phyloP scores from a whole-genome alignment of 2,113 vertebrate genomes.

The Aspiorhynchus laticeps region DNA sequence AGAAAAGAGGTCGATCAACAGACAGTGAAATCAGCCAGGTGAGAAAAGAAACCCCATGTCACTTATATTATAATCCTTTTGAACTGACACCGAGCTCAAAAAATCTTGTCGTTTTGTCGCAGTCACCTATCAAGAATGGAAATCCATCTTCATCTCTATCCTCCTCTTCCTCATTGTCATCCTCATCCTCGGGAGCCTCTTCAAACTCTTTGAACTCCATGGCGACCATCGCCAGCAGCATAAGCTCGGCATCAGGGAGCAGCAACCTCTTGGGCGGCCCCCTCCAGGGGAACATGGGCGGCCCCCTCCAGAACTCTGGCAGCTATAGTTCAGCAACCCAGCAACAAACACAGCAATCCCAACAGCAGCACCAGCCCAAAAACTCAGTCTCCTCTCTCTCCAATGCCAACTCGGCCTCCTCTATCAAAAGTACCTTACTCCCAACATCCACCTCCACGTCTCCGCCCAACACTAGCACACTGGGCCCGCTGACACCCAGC shows the following conservation, averaged over 20 bases:
- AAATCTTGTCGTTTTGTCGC: constrained; percentile 34
- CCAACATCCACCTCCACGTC: constrained; percentile 56
- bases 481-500: constrained; percentile 57
- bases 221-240: constrained; percentile 63
- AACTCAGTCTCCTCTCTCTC: constrained; percentile 57
- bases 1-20: constrained; percentile 85
- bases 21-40: constrained; percentile 87
- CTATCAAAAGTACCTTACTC: constrained; percentile 59
- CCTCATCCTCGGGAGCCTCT: constrained; percentile 68
- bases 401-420: constrained; percentile 29
- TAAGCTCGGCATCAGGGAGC: constrained; percentile 52
- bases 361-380: constrained; percentile 72
- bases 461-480: constrained; percentile 63
- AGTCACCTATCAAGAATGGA: constrained; percentile 91
- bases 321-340: constrained; percentile 79
- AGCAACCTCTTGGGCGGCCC: constrained; percentile 64
- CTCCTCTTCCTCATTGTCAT: constrained; percentile 73
- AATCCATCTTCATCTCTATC: constrained; percentile 82
- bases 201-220: constrained; percentile 75
- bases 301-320: constrained; percentile 69
- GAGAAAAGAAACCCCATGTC: constrained; percentile 14
- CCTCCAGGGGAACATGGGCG: constrained; percentile 65
- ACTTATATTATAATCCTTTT: neutral
- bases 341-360: constrained; percentile 64
- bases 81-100: neutral